phyloP scores from a whole-genome alignment of 2,113 vertebrate species.

The Ammodytes dubius region DNA sequence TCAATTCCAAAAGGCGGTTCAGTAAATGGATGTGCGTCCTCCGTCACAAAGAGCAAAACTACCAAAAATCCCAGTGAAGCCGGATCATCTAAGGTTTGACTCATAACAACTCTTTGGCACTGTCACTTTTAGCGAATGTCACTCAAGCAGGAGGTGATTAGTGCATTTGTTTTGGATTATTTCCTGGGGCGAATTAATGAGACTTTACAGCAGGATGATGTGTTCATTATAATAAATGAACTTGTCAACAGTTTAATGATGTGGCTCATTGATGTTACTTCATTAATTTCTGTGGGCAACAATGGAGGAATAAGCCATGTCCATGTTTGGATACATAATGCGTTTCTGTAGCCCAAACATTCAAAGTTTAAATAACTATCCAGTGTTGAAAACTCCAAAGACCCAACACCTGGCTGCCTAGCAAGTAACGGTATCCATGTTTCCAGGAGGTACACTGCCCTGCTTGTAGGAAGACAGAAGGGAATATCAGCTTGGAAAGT shows the following conservation, averaged over 20 bases:
- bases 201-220: neutral
- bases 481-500: slow-evolving; percentile 26
- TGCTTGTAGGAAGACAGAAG: slow-evolving; percentile 35
- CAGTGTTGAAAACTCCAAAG: neutral
- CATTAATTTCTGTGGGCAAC: too few species aligned
- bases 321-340: too few species aligned
- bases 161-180: neutral
- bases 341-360: too few species aligned
- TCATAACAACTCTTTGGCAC: neutral
- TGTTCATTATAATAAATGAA: too few species aligned
- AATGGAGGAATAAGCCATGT: too few species aligned
- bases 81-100: slow-evolving; percentile 33
- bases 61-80: neutral
- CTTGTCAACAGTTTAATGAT: too few species aligned
- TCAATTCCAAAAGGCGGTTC: neutral
- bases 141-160: neutral
- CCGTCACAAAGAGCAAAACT: neutral
- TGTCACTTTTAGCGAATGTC: neutral
- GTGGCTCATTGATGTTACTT: too few species aligned
- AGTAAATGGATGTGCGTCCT: neutral
- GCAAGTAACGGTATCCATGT: neutral
- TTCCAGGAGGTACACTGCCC: slow-evolving; percentile 35
- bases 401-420: neutral
- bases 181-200: neutral
- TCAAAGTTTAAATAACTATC: too few species aligned